These are phyloP conservation scores for Drosophila neonasuta DNA, from an alignment of 2,888 invertebrate species.

Conservation along the genomic window DNA sequence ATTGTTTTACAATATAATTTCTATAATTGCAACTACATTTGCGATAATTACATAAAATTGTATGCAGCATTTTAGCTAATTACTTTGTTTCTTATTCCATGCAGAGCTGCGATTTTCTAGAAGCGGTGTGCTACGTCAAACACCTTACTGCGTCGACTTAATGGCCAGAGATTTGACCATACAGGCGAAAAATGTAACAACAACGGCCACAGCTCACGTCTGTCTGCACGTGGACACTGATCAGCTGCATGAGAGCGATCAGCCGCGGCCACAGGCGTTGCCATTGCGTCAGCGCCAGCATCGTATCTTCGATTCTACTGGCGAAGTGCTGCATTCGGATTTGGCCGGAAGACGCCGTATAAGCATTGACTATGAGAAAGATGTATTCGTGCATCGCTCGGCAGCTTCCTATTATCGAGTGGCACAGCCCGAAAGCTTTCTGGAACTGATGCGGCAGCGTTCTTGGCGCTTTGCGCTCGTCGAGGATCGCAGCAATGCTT, in stretches of 20 bases:
- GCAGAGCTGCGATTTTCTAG: slow-evolving; percentile 79
- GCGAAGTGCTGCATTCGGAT: slow-evolving; percentile 56
- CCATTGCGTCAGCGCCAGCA: slow-evolving; percentile 70
- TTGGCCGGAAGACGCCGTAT: slow-evolving; percentile 46
- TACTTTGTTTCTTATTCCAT: neutral
- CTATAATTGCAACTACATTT: too few species aligned
- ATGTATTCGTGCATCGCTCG: slow-evolving; percentile 81
- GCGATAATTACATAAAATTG: too few species aligned
- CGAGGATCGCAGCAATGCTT: slow-evolving; percentile 82
- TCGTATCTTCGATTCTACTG: slow-evolving; percentile 67
- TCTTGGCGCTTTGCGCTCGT: slow-evolving; percentile 72
- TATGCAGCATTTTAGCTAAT: neutral
- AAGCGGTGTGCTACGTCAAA: slow-evolving; percentile 75
- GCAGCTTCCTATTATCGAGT: slow-evolving; percentile 83
- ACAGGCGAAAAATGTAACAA: slow-evolving; percentile 49
- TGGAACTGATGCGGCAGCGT: slow-evolving; percentile 67
- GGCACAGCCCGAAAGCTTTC: slow-evolving; percentile 81
- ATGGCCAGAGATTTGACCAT: slow-evolving; percentile 84
- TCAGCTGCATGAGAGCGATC: slow-evolving; percentile 78
- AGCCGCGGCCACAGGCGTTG: slow-evolving; percentile 78
- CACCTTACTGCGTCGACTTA: slow-evolving; percentile 83
- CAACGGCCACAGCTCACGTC: slow-evolving; percentile 79
- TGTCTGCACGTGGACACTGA: slow-evolving; percentile 81
- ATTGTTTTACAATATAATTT: too few species aligned
- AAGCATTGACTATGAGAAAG: slow-evolving; percentile 73